Conservation (phyloP, 2,797 vertebrate genomes). For the Dryobates pubescens region DNA sequence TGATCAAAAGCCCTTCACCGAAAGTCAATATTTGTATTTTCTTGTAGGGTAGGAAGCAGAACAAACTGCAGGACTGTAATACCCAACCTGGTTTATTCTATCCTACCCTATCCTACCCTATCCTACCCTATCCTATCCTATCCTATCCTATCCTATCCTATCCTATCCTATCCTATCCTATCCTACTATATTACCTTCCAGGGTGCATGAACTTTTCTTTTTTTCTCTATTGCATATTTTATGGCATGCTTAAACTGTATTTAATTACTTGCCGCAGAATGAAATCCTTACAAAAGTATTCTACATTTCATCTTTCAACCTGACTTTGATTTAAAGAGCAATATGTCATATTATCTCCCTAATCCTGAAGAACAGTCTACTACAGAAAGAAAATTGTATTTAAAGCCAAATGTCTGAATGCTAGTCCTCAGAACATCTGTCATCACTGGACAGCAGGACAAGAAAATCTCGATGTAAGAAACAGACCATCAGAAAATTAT, state of each 20-base stretch:
- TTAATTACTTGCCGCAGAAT: slow-evolving; percentile 33
- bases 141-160: too few species aligned
- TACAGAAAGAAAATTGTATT: background rate
- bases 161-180: too few species aligned
- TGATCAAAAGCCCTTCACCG: slow-evolving; percentile 12
- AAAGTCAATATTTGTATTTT: background rate
- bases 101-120: too few species aligned
- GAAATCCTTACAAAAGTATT: slow-evolving; percentile 7
- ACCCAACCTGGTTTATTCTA: too few species aligned
- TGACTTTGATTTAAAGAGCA: slow-evolving; percentile 35
- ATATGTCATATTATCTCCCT: slow-evolving; percentile 20
- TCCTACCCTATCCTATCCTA: too few species aligned
- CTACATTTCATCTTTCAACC: background rate
- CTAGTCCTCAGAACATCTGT: slow-evolving; percentile 50
- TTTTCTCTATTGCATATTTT: slow-evolving; percentile 16
- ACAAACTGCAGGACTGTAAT: background rate
- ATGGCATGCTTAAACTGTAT: background rate
- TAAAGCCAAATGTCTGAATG: slow-evolving; percentile 32
- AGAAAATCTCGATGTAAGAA: slow-evolving; percentile 32
- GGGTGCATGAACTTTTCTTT: background rate
- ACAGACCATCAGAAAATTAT: slow-evolving; percentile 60
- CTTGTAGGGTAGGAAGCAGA: background rate
- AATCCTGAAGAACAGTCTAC: slow-evolving; percentile 30
- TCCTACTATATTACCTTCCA: background rate
- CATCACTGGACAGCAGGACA: background rate